These are phyloP conservation scores for Lycaon pictus DNA, from an alignment of 2,113 vertebrate genomes.

Conservation along the genomic window DNA sequence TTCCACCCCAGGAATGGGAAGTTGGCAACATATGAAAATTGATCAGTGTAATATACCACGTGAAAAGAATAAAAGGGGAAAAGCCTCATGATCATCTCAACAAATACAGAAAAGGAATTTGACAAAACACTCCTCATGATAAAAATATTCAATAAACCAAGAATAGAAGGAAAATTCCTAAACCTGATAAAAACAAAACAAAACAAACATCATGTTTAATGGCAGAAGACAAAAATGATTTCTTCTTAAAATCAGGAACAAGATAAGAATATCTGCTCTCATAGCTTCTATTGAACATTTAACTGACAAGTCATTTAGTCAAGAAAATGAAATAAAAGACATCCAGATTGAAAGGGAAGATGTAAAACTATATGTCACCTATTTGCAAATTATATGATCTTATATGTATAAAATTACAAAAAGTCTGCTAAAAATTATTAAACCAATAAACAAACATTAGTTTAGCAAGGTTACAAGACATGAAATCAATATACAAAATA, in stretches of 20 bases:
- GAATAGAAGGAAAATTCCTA: not conserved
- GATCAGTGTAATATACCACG: not conserved
- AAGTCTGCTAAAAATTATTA: not conserved
- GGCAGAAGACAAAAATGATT: not conserved
- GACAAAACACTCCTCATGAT: not conserved
- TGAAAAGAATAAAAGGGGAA: not conserved
- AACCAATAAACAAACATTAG: not conserved
- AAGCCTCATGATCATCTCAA: not conserved
- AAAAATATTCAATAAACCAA: not conserved
- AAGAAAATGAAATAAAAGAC: not conserved
- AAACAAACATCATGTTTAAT: not conserved
- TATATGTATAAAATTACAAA: not conserved
- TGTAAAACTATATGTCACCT: not conserved
- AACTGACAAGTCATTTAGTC: not conserved
- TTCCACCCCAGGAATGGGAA: not conserved
- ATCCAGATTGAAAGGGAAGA: not conserved
- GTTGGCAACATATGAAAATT: not conserved
- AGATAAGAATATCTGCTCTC: not conserved
- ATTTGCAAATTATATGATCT: not conserved
- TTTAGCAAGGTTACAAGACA: not conserved
- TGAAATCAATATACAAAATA: too few species aligned
- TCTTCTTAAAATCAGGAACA: not conserved
- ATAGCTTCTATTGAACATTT: not conserved
- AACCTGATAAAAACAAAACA: not conserved
- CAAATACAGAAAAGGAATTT: not conserved